phyloP scores from a whole-genome alignment of 2,888 invertebrate species.

The Siphlonurus alternatus region DNA sequence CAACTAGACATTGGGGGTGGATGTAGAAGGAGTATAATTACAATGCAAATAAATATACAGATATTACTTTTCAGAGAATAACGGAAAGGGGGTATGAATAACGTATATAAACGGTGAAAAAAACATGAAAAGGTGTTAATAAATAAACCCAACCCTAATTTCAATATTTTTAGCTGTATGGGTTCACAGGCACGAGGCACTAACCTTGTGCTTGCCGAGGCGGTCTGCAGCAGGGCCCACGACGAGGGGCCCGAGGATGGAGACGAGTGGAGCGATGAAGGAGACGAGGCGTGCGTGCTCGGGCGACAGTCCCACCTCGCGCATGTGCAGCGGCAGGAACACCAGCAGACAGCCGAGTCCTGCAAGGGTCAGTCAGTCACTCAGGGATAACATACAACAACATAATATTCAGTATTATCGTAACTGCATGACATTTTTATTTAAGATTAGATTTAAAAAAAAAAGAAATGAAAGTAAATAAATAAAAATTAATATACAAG shows the following conservation, averaged over 20 bases:
- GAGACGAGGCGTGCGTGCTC: conserved; percentile 62
- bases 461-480: background rate
- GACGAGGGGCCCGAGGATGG: conserved; percentile 59
- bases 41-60: too few relatives aligned
- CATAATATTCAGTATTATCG: background rate
- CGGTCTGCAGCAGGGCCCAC: conserved; percentile 65
- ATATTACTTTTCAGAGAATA: too few relatives aligned
- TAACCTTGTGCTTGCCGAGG: conserved; percentile 26
- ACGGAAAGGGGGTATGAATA: too few relatives aligned
- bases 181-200: background rate
- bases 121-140: too few relatives aligned
- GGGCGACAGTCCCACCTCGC: conserved; percentile 49
- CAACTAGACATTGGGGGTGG: too few relatives aligned
- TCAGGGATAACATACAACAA: background rate
- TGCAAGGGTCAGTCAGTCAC: conserved; percentile 27
- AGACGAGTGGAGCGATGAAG: conserved; percentile 59
- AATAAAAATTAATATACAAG: background rate
- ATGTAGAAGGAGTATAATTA: too few relatives aligned
- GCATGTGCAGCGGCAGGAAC: conserved; percentile 64
- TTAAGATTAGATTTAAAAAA: background rate
- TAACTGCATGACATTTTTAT: background rate
- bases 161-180: too few relatives aligned
- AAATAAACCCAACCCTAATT: too few relatives aligned
- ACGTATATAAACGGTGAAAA: too few relatives aligned
- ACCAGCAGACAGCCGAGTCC: conserved; percentile 69